phyloP scores from a whole-genome alignment of 2,888 invertebrate genomes.

The Notodonta dromedarius region DNA sequence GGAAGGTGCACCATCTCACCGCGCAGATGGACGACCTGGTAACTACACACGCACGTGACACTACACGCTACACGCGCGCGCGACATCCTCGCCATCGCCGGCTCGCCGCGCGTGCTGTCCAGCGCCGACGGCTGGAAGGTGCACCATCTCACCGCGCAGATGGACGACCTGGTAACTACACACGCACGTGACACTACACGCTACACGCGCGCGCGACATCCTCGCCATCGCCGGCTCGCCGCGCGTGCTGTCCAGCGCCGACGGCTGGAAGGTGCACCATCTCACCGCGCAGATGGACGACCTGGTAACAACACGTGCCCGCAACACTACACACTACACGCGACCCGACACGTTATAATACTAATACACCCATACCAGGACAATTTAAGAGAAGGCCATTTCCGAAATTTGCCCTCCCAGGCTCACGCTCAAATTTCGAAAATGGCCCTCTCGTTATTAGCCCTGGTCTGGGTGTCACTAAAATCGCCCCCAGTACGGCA shows the following conservation, averaged over 20 bases:
- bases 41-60: too few species aligned
- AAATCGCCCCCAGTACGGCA: too few species aligned
- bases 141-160: slow-evolving; percentile 95
- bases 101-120: not conserved
- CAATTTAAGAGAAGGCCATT: too few species aligned
- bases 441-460: too few species aligned
- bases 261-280: slow-evolving; percentile 98
- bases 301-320: slow-evolving; percentile 84
- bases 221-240: not conserved
- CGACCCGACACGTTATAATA: not conserved
- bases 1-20: too few species aligned
- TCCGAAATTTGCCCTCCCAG: too few species aligned
- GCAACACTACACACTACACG: not conserved
- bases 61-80: too few species aligned
- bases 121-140: slow-evolving; percentile 96
- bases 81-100: not conserved
- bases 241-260: slow-evolving; percentile 70
- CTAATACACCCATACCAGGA: too few species aligned
- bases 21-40: too few species aligned
- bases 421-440: too few species aligned
- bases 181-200: not conserved
- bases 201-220: not conserved
- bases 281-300: slow-evolving; percentile 97
- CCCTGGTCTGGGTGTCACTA: too few species aligned
- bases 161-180: slow-evolving; percentile 92